A percentile compares a stretch with the other conserved stretches of the same genome.
Evolutionary conservation across 2,113 vertebrate species (phyloP).

Genomic region (Charina bottae): DNA sequence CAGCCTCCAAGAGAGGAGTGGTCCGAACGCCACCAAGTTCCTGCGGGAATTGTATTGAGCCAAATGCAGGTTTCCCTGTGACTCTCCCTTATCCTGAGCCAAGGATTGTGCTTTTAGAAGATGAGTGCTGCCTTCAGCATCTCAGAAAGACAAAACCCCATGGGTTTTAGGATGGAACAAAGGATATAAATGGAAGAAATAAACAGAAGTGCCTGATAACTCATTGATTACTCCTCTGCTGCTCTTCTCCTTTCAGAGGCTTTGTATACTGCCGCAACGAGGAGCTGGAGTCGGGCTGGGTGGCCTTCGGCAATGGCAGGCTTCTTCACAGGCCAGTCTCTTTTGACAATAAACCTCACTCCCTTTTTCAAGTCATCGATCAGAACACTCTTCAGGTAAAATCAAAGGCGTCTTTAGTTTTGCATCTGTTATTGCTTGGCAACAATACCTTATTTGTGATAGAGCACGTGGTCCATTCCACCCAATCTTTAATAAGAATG

Average conservation of each 20-base stretch:
- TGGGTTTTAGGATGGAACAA: background rate
- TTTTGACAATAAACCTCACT: slow-evolving; percentile 96
- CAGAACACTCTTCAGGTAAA: slow-evolving; percentile 96
- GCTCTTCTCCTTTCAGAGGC: slow-evolving; percentile 77
- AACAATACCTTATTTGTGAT: background rate
- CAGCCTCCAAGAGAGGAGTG: background rate
- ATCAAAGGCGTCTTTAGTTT: background rate
- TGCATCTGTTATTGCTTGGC: background rate
- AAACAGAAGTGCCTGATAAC: background rate
- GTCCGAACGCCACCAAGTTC: background rate
- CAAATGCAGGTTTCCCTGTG: no score
- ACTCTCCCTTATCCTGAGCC: no score
- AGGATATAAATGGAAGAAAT: background rate
- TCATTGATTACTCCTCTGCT: background rate
- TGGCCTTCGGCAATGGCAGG: slow-evolving; percentile 84
- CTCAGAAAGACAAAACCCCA: background rate
- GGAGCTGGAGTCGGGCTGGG: slow-evolving; percentile 93
- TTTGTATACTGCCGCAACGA: slow-evolving; percentile 98
- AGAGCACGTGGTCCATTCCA: background rate
- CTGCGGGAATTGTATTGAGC: background rate
- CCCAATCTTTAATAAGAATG: background rate
- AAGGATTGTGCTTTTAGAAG: background rate
- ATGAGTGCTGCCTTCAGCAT: background rate
- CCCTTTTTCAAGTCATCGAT: slow-evolving; percentile 95
- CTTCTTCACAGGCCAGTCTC: slow-evolving; percentile 93